phyloP scores from a whole-genome alignment of 2,888 invertebrate genomes.

The Sarcophaga caerulescens region DNA sequence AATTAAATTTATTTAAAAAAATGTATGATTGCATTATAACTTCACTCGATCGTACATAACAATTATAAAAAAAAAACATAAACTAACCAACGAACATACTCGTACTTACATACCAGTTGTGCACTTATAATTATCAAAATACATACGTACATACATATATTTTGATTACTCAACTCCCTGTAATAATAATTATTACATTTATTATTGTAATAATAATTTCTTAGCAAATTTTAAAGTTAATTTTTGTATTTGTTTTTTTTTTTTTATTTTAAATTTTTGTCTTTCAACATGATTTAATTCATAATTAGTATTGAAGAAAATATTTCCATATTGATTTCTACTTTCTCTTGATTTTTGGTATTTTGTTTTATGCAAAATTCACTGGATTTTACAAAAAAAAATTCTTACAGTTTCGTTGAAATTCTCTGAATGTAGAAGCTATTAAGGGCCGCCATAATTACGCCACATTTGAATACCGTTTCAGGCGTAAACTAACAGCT shows the following conservation, averaged over 20 bases:
- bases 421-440: background rate
- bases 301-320: background rate
- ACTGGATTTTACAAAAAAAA: too few species aligned
- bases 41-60: background rate
- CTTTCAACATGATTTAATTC: background rate
- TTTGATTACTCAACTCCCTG: slow-evolving; percentile 47
- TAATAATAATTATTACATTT: background rate
- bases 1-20: slow-evolving; percentile 39
- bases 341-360: background rate
- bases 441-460: background rate
- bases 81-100: background rate
- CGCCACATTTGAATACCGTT: background rate
- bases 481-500: background rate
- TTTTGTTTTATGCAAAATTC: background rate
- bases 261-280: background rate
- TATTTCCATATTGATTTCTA: background rate
- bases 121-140: too few species aligned
- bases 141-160: background rate
- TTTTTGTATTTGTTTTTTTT: background rate
- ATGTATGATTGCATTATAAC: slow-evolving; percentile 49
- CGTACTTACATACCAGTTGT: background rate
- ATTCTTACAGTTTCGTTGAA: background rate
- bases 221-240: slow-evolving; percentile 19
- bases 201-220: slow-evolving; percentile 2
- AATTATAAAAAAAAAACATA: background rate